Evolutionary conservation across 2,113 vertebrate genomes (phyloP).

Genomic region (Stegostoma tigrinum): DNA sequence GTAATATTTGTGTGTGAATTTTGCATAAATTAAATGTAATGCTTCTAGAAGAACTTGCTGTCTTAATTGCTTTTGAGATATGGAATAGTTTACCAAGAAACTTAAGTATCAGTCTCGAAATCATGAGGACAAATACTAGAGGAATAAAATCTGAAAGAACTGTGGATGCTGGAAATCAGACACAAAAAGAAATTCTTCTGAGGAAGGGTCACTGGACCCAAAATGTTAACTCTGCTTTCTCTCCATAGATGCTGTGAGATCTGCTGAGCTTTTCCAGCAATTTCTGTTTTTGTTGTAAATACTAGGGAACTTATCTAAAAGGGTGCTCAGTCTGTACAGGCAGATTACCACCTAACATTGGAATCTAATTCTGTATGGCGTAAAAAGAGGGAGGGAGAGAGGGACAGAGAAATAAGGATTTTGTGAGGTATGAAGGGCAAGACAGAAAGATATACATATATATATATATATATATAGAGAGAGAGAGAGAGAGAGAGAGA

Average conservation of each 20-base stretch:
- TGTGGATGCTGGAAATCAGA: no score
- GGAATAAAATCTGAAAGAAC: no score
- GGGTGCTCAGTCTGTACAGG: background rate
- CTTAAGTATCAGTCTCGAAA: background rate
- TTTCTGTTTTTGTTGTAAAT: no score
- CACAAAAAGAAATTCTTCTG: no score
- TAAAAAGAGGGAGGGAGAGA: background rate
- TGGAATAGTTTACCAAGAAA: background rate
- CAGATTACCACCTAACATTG: background rate
- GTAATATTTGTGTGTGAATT: background rate
- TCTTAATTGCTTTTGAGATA: background rate
- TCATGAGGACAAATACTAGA: background rate
- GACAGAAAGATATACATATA: background rate
- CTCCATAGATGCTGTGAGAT: no score
- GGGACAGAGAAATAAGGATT: background rate
- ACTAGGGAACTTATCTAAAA: background rate
- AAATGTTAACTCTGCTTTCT: no score
- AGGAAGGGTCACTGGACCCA: no score
- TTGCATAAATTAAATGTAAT: background rate
- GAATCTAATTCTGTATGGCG: background rate
- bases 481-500: no score
- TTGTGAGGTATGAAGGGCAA: background rate
- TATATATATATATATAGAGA: no score
- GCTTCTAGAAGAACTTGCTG: background rate
- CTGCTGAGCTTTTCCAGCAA: no score